Conservation (phyloP, 2,113 vertebrate species). For the Barbus barbus region DNA sequence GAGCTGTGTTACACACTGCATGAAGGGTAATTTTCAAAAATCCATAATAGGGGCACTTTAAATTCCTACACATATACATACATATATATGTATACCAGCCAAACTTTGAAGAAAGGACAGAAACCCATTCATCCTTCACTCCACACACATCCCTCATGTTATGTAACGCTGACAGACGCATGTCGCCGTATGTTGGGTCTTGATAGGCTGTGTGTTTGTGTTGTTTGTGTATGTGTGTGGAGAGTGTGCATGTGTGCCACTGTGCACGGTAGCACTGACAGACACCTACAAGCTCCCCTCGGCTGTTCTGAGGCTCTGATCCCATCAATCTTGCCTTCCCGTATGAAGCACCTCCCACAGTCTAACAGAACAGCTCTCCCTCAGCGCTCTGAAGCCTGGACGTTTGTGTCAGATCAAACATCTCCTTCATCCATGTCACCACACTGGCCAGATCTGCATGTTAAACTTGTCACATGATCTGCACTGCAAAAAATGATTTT, state of each 20-base stretch:
- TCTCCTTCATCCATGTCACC: conserved; percentile 17
- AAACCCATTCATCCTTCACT: background rate
- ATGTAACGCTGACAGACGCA: conserved; percentile 39
- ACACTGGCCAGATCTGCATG: background rate
- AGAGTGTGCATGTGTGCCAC: conserved; percentile 66
- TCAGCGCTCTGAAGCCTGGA: conserved; percentile 15
- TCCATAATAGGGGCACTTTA: too few species aligned
- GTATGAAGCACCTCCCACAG: conserved; percentile 62
- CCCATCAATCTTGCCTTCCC: conserved; percentile 72
- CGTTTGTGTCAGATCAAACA: conserved; percentile 28
- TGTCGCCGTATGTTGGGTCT: conserved; percentile 41
- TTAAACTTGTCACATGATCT: background rate
- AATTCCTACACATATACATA: too few species aligned
- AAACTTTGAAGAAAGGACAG: too few species aligned
- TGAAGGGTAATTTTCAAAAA: too few species aligned
- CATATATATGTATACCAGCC: too few species aligned
- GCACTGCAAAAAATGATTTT: too few species aligned
- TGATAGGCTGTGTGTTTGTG: conserved; percentile 63
- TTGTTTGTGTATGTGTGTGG: background rate
- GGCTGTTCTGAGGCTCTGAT: conserved; percentile 71
- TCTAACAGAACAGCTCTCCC: conserved; percentile 62
- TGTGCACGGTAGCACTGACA: conserved; percentile 71
- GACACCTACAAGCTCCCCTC: conserved; percentile 75
- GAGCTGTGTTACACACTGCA: too few species aligned
- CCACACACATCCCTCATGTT: conserved; percentile 24